phyloP scores from a whole-genome alignment of 2,797 vertebrate species.

The Arrhamphus sclerolepis region DNA sequence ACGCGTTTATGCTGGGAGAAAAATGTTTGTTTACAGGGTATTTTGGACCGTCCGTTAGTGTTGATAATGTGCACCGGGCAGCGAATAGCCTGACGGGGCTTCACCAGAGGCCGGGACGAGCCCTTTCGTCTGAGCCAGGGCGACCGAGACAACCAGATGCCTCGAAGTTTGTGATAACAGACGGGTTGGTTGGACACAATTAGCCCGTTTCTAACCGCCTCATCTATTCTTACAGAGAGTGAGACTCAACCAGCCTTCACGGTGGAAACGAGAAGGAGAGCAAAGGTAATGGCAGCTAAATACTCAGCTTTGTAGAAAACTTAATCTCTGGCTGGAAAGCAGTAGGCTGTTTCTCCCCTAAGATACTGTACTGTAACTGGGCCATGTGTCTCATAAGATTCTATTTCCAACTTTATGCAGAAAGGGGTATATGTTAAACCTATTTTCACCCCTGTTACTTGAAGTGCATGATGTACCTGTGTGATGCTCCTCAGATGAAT shows the following conservation, averaged over 20 bases:
- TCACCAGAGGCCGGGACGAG: constrained; percentile 63
- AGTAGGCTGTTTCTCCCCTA: too few relatives aligned
- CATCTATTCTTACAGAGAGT: constrained; percentile 45
- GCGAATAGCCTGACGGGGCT: constrained; percentile 59
- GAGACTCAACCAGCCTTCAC: constrained; percentile 64
- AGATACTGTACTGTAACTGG: constrained; percentile 16
- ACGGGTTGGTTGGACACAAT: constrained; percentile 15
- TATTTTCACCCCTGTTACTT: neutral
- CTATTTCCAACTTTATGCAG: too few relatives aligned
- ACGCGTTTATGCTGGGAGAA: constrained; percentile 10
- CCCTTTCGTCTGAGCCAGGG: constrained; percentile 32
- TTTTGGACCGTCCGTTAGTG: constrained; percentile 32
- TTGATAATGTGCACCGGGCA: constrained; percentile 44
- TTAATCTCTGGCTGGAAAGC: too few relatives aligned
- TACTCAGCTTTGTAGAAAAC: neutral
- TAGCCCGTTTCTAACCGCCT: constrained; percentile 13
- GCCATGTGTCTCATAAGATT: constrained; percentile 3
- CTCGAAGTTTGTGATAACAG: constrained; percentile 17
- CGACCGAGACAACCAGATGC: constrained; percentile 33
- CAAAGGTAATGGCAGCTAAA: constrained; percentile 62
- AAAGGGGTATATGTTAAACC: neutral
- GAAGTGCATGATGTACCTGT: neutral
- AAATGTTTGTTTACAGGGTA: constrained; percentile 36
- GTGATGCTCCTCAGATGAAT: constrained; percentile 73
- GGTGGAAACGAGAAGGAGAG: constrained; percentile 80